Conservation (phyloP, 92 coral and sea anemone species). For the Actinernus sp. region DNA sequence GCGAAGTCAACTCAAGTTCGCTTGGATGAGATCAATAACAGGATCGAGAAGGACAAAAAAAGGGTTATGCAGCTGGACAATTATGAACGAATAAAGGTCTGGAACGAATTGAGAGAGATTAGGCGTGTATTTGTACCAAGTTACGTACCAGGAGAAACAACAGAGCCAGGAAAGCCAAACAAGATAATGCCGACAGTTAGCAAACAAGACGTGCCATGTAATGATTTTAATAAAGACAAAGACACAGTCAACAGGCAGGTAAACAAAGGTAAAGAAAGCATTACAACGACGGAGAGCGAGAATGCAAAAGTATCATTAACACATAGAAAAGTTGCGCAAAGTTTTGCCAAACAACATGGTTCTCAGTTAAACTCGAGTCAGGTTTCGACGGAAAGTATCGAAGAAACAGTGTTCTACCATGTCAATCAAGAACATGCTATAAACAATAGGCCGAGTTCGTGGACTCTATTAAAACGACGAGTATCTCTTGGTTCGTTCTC, state of each 20-base stretch:
- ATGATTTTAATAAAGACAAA: neutral
- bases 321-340: neutral
- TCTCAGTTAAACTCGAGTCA: neutral
- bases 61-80: conserved; percentile 18
- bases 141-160: conserved; percentile 7
- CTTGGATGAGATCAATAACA: conserved; percentile 38
- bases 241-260: neutral
- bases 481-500: too few species aligned
- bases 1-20: conserved; percentile 41
- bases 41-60: conserved; percentile 48
- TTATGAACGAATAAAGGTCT: conserved; percentile 24
- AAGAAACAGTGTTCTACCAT: neutral
- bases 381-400: neutral
- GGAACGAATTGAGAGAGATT: conserved; percentile 47
- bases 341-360: neutral
- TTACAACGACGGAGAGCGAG: too few species aligned
- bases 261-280: neutral
- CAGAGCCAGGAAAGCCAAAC: neutral
- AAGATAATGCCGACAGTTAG: neutral
- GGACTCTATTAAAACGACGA: neutral
- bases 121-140: conserved; percentile 57
- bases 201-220: neutral
- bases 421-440: neutral
- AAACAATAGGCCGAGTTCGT: neutral
- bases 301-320: neutral